Evolutionary conservation across 2,888 invertebrate genomes (phyloP).

Genomic region (Chrysodeixis includens): DNA sequence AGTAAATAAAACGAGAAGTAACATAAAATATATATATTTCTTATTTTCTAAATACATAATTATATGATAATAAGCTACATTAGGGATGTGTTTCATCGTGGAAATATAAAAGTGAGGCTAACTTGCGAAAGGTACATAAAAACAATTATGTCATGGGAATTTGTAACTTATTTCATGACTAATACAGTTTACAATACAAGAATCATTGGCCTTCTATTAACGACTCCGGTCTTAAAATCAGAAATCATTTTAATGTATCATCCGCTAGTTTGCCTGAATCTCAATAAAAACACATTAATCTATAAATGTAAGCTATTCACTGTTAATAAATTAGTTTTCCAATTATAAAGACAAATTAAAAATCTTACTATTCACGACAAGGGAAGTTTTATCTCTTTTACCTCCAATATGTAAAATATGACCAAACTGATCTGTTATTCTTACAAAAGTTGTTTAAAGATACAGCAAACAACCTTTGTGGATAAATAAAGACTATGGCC

Average conservation of each 20-base stretch:
- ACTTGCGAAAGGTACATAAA: not conserved
- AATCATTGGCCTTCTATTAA: too few species aligned
- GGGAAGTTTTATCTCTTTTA: too few species aligned
- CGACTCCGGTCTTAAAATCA: not conserved
- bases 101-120: not conserved
- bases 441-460: too few species aligned
- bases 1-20: conserved; percentile 56
- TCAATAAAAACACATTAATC: not conserved
- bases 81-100: conserved; percentile 19
- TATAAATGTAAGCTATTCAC: not conserved
- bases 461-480: too few species aligned
- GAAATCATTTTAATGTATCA: not conserved
- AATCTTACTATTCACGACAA: too few species aligned
- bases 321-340: not conserved
- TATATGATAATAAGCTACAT: conserved; percentile 52
- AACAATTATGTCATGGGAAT: not conserved
- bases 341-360: not conserved
- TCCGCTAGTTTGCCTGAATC: not conserved
- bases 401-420: too few species aligned
- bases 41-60: conserved; percentile 68
- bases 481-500: too few species aligned
- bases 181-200: not conserved
- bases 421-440: too few species aligned
- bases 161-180: not conserved
- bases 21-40: conserved; percentile 76